Percentiles rank a stretch among this genome's conserved stretches.
These are phyloP conservation scores for Strigamia maritima DNA, from an alignment of 2,888 invertebrate genomes.

Conservation along the genomic window DNA sequence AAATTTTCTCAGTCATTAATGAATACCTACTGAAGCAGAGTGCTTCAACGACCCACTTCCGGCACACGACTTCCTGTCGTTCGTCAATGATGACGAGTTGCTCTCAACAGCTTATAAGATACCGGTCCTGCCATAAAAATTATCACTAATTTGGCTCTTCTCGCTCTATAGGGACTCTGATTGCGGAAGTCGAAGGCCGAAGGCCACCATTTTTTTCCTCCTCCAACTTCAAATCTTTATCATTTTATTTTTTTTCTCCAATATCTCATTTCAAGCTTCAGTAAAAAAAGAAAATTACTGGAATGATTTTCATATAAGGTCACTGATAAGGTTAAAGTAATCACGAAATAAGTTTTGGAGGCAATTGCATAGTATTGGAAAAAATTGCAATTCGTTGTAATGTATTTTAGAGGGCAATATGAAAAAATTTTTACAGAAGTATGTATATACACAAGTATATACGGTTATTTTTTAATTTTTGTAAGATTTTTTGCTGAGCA, in stretches of 20 bases:
- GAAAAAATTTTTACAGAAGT: too few species aligned
- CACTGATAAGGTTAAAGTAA: not conserved
- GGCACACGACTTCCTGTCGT: not conserved
- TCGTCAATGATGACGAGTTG: not conserved
- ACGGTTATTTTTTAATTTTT: not conserved
- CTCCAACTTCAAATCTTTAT: not conserved
- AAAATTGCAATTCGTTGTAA: not conserved
- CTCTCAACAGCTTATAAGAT: not conserved
- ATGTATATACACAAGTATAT: too few species aligned
- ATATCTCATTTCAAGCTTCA: not conserved
- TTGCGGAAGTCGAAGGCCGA: not conserved
- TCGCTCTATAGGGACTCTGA: not conserved
- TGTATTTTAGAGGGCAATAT: not conserved
- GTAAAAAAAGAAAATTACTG: not conserved
- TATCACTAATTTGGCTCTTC: not conserved
- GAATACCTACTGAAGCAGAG: not conserved
- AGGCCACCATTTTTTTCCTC: not conserved
- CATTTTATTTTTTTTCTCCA: not conserved
- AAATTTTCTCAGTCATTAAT: not conserved
- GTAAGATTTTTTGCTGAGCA: not conserved
- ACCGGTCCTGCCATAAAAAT: not conserved
- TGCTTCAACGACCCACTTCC: constrained; percentile 5
- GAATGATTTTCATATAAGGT: not conserved
- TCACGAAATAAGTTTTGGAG: not conserved
- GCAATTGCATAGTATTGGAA: not conserved